These are phyloP conservation scores for Muscicapa comitata DNA, from an alignment of 2,797 vertebrate genomes.

Conservation along the genomic window DNA sequence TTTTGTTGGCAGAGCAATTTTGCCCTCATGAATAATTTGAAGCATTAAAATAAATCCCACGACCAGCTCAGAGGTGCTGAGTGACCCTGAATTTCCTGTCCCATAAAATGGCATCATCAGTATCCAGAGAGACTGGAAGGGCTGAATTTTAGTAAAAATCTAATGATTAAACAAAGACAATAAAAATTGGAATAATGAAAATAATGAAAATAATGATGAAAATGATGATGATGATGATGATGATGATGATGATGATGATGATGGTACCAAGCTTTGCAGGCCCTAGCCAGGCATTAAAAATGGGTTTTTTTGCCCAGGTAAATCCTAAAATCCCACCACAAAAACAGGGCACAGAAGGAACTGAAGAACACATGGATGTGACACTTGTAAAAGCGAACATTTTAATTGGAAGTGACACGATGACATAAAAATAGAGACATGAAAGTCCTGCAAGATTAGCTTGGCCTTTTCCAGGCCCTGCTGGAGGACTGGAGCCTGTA, in stretches of 20 bases:
- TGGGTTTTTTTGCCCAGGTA: neutral
- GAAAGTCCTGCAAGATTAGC: neutral
- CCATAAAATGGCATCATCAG: fast-evolving
- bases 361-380: neutral
- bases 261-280: neutral
- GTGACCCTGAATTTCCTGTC: neutral
- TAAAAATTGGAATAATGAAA: neutral
- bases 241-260: no score
- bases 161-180: neutral
- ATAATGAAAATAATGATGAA: neutral
- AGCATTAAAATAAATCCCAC: neutral
- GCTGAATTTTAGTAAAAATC: neutral
- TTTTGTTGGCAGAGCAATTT: neutral
- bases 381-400: neutral
- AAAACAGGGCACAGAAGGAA: neutral
- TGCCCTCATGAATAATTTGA: neutral
- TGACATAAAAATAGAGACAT: neutral
- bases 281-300: neutral
- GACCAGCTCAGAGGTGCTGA: neutral
- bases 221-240: no score
- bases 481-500: neutral
- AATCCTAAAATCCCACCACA: neutral
- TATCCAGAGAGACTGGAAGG: neutral
- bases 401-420: neutral
- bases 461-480: neutral